Evolutionary conservation across 2,113 vertebrate species (phyloP).

Genomic region (Coryphaenoides rupestris): DNA sequence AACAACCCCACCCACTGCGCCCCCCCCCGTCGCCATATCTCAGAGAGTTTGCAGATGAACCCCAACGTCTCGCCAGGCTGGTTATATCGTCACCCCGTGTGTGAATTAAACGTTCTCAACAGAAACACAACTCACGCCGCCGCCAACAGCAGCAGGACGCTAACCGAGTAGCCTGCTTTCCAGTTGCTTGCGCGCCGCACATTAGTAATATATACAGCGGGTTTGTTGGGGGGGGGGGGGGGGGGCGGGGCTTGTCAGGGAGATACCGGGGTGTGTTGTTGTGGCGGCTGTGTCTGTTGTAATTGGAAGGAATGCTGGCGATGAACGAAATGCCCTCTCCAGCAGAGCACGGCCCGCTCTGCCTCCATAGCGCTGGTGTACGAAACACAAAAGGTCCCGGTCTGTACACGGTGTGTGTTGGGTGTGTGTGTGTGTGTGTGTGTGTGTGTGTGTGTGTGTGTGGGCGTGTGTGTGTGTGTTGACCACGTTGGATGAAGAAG

Average conservation of each 20-base stretch:
- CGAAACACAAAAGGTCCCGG: slow-evolving; percentile 39
- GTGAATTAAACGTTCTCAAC: slow-evolving; percentile 46
- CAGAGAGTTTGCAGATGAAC: slow-evolving; percentile 56
- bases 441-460: neutral
- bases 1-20: slow-evolving; percentile 48
- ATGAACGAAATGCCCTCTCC: slow-evolving; percentile 37
- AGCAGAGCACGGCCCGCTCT: neutral
- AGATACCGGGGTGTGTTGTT: slow-evolving; percentile 42
- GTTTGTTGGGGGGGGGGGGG: slow-evolving; percentile 42
- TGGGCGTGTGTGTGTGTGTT: slow-evolving; percentile 15
- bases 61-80: slow-evolving; percentile 31
- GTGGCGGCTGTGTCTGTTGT: slow-evolving; percentile 30
- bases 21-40: slow-evolving; percentile 57
- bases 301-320: slow-evolving; percentile 47
- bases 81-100: slow-evolving; percentile 34
- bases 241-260: slow-evolving; percentile 24
- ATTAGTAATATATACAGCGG: slow-evolving; percentile 12
- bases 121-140: slow-evolving; percentile 44
- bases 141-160: slow-evolving; percentile 26
- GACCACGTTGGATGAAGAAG: neutral
- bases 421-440: slow-evolving; percentile 14
- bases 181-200: slow-evolving; percentile 38
- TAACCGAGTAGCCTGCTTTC: slow-evolving; percentile 17
- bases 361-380: neutral
- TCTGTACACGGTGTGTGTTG: slow-evolving; percentile 28